phyloP scores from a whole-genome alignment of 2,888 invertebrate genomes.

The Sinodicranocentrus sp. region DNA sequence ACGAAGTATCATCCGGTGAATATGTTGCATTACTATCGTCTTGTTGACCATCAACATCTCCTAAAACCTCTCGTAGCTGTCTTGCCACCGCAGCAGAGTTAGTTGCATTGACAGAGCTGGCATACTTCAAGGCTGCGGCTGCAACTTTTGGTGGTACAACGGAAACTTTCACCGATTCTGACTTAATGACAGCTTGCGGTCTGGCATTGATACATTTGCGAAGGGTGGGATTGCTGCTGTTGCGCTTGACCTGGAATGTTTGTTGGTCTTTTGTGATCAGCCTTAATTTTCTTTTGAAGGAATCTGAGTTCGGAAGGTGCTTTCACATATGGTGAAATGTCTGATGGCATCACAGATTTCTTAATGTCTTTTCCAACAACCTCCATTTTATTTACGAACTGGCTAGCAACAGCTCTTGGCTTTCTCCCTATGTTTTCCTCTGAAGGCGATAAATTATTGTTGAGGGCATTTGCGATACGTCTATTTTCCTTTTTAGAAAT shows the following conservation, averaged over 20 bases:
- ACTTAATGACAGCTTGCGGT: background rate
- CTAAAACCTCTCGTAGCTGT: background rate
- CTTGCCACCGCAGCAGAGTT: background rate
- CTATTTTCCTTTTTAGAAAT: background rate
- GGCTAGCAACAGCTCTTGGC: background rate
- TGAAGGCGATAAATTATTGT: background rate
- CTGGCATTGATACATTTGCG: background rate
- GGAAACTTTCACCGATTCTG: background rate
- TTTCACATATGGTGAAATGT: conserved; percentile 48
- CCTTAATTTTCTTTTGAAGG: conserved; percentile 39
- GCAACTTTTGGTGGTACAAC: conserved; percentile 53
- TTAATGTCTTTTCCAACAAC: background rate
- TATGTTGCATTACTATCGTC: background rate
- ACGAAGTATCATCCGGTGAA: conserved; percentile 20
- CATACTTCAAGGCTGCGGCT: conserved; percentile 48
- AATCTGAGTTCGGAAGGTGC: conserved; percentile 43
- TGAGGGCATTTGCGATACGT: background rate
- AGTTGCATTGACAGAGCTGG: background rate
- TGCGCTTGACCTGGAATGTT: background rate
- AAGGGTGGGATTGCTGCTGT: background rate
- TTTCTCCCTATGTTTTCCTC: background rate
- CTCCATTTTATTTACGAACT: background rate
- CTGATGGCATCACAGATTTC: background rate
- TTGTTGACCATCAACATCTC: conserved; percentile 22
- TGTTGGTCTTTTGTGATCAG: conserved; percentile 6